A percentile compares a stretch with the other conserved stretches of the same genome.
Conservation (phyloP, 2,888 invertebrate genomes). For the Rhorus exstirpatorius region DNA sequence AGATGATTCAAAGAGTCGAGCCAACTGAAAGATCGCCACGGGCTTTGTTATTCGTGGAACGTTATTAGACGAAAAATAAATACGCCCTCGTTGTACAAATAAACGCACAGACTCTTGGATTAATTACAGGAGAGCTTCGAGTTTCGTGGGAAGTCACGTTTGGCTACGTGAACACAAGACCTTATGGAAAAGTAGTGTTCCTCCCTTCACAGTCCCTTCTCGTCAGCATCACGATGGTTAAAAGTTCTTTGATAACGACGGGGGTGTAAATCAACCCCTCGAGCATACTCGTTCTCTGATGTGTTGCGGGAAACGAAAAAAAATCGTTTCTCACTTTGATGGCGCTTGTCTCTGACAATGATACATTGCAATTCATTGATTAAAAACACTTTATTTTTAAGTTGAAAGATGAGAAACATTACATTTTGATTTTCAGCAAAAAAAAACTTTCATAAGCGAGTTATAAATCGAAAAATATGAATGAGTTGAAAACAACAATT, state of each 20-base stretch:
- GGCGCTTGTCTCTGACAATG: not conserved
- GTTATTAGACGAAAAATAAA: constrained; percentile 75
- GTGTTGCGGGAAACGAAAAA: constrained; percentile 8
- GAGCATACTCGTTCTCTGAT: constrained; percentile 23
- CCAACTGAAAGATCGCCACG: constrained; percentile 55
- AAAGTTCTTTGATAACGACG: constrained; percentile 37
- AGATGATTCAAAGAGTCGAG: constrained; percentile 31
- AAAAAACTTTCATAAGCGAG: too few species aligned
- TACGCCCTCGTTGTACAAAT: constrained; percentile 69
- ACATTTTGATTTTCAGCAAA: not conserved
- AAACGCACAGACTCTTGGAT: constrained; percentile 62
- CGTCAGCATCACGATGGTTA: constrained; percentile 38
- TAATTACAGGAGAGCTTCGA: constrained; percentile 35
- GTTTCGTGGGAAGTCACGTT: constrained; percentile 61
- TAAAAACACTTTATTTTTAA: too few species aligned
- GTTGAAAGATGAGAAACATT: not conserved
- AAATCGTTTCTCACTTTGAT: constrained; percentile 30
- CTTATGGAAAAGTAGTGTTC: constrained; percentile 34
- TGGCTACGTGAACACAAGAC: constrained; percentile 44
- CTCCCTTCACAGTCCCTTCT: constrained; percentile 8
- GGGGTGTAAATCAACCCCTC: constrained; percentile 59
- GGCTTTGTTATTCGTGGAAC: constrained; percentile 73
- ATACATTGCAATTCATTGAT: constrained; percentile 1
- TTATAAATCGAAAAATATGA: not conserved
- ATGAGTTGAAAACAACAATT: not conserved